Evolutionary conservation across 2,888 invertebrate genomes (phyloP).

Genomic region (Nowickia ferox): DNA sequence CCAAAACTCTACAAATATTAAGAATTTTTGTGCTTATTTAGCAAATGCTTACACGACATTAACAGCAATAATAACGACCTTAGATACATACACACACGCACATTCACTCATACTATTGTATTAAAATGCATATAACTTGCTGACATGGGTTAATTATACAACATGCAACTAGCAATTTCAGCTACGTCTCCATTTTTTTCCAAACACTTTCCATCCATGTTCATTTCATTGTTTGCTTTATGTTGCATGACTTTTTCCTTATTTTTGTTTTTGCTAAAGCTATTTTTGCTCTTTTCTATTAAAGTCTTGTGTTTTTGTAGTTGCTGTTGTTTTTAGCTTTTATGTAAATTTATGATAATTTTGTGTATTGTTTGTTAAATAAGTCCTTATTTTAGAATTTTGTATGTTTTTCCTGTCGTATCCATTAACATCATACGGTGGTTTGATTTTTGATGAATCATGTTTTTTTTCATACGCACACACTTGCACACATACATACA

Average conservation of each 20-base stretch:
- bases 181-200: background rate
- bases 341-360: constrained; percentile 71
- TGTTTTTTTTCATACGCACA: constrained; percentile 26
- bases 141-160: constrained; percentile 69
- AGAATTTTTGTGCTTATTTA: constrained; percentile 72
- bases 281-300: background rate
- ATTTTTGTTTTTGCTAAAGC: background rate
- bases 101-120: background rate
- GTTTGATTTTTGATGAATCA: constrained; percentile 70
- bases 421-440: constrained; percentile 66
- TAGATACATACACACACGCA: background rate
- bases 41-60: constrained; percentile 72
- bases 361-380: constrained; percentile 66
- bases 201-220: constrained; percentile 23
- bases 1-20: constrained; percentile 51
- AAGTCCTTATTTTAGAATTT: constrained; percentile 64
- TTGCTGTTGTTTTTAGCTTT: constrained; percentile 52
- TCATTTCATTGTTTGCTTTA: constrained; percentile 59
- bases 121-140: constrained; percentile 12
- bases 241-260: constrained; percentile 55
- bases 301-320: constrained; percentile 42
- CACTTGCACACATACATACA: background rate
- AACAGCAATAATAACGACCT: constrained; percentile 57
- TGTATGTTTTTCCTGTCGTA: constrained; percentile 55
- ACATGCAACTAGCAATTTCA: constrained; percentile 58